Conservation (phyloP, 2,888 invertebrate genomes). For the Drosophila fulvimacula region DNA sequence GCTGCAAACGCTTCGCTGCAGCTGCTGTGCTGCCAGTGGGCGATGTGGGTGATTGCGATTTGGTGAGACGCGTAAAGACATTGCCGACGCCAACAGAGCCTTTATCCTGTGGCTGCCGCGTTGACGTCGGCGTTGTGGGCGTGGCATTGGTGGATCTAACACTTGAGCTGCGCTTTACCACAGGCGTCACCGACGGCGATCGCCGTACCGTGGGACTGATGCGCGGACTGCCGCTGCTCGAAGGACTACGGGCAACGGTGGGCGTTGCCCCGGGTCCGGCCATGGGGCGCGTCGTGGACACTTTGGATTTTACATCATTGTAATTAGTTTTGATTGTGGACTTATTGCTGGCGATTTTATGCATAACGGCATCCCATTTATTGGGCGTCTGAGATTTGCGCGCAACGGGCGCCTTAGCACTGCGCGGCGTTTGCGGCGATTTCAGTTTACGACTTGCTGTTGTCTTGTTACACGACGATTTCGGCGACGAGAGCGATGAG, state of each 20-base stretch:
- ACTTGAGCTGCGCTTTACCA: conserved; percentile 38
- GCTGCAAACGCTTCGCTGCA: conserved; percentile 59
- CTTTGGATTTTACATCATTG: conserved; percentile 95
- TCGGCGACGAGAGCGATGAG: conserved; percentile 61
- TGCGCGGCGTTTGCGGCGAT: conserved; percentile 16
- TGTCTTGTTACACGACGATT: conserved; percentile 48
- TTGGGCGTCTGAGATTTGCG: conserved; percentile 82
- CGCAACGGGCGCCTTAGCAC: conserved; percentile 38
- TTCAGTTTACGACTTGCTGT: conserved; percentile 38
- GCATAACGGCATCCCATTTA: conserved; percentile 94
- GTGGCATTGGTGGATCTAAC: conserved; percentile 17
- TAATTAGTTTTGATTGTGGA: conserved; percentile 87
- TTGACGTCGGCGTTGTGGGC: conserved; percentile 44
- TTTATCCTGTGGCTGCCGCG: conserved; percentile 80
- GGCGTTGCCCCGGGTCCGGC: conserved; percentile 10
- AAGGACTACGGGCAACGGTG: conserved; percentile 9
- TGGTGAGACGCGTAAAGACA: conserved; percentile 48
- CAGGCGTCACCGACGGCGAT: conserved; percentile 64
- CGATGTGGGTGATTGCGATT: conserved; percentile 44
- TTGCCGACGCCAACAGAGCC: conserved; percentile 63
- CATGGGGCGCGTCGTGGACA: conserved; percentile 85
- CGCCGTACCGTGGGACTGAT: conserved; percentile 62
- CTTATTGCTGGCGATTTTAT: conserved; percentile 90
- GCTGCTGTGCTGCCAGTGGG: conserved; percentile 64
- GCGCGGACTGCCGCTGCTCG: conserved; percentile 55